Percentiles rank a stretch among this genome's conserved stretches.
Evolutionary conservation across 1,140 invertebrate species (phyloP).

Genomic region (Xylocopa sonorina): DNA sequence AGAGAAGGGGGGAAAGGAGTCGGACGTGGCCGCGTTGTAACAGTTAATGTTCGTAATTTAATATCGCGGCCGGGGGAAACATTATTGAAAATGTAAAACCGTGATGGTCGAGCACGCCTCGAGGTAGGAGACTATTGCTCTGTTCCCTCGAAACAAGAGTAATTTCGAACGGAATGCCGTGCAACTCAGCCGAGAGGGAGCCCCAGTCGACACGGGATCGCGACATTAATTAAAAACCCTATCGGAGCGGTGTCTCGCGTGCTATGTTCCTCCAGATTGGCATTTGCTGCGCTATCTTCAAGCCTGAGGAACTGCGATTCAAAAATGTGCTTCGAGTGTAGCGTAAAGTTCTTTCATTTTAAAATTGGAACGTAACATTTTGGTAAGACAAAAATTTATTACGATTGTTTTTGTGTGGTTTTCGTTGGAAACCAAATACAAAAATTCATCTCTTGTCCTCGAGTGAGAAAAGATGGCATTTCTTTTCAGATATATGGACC

Average conservation of each 20-base stretch:
- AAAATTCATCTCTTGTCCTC: too few species aligned
- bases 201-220: not conserved
- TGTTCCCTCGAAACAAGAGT: constrained; percentile 31
- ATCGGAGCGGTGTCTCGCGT: not conserved
- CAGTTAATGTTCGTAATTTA: constrained; percentile 42
- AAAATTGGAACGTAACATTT: too few species aligned
- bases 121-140: constrained; percentile 2
- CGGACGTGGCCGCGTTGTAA: not conserved
- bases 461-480: too few species aligned
- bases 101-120: not conserved
- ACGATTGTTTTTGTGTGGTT: too few species aligned
- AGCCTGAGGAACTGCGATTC: too few species aligned
- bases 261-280: not conserved
- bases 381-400: too few species aligned
- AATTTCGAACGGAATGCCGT: constrained; percentile 7
- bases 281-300: too few species aligned
- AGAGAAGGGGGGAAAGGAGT: not conserved
- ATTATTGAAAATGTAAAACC: constrained; percentile 46
- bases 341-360: too few species aligned
- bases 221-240: constrained; percentile 21
- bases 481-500: too few species aligned
- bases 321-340: too few species aligned
- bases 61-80: constrained; percentile 30
- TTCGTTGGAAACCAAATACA: too few species aligned
- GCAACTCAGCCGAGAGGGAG: not conserved